Percentiles rank a stretch among this genome's conserved stretches.
Evolutionary conservation across 2,113 vertebrate genomes (phyloP).

Genomic region (Actenoides hombroni): DNA sequence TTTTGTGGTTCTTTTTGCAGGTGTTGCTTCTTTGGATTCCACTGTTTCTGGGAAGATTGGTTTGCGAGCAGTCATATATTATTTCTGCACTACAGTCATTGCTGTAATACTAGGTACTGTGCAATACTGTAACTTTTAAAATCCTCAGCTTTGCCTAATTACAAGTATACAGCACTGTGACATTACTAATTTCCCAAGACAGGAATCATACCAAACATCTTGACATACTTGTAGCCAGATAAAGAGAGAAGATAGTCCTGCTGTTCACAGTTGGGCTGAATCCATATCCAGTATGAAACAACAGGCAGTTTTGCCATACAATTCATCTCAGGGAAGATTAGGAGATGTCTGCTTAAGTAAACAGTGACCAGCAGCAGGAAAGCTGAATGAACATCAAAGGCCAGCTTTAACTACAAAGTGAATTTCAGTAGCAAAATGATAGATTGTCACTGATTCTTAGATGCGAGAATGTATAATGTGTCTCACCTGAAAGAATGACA

Average conservation of each 20-base stretch:
- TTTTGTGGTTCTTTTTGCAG: constrained; percentile 67
- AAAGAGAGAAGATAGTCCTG: neutral
- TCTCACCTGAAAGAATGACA: neutral
- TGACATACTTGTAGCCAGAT: neutral
- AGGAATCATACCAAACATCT: neutral
- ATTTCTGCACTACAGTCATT: constrained; percentile 90
- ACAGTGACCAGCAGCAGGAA: neutral
- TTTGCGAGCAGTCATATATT: constrained; percentile 89
- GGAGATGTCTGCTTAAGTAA: neutral
- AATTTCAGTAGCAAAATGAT: neutral
- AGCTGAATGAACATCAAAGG: neutral
- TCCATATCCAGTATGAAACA: neutral
- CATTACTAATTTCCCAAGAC: neutral
- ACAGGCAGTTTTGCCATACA: rapidly evolving
- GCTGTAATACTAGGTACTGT: constrained; percentile 91
- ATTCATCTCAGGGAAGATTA: neutral
- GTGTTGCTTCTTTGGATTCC: constrained; percentile 94
- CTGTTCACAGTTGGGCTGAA: neutral
- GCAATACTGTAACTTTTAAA: neutral
- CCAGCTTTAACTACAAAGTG: neutral
- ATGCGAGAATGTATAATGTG: neutral
- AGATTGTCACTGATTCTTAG: neutral
- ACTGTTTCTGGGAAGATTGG: constrained; percentile 93
- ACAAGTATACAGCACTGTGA: neutral
- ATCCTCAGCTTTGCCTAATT: neutral